A percentile compares a stretch with the other conserved stretches of the same genome.
Conservation (phyloP, 2,113 vertebrate genomes). For the Lepus timidus region DNA sequence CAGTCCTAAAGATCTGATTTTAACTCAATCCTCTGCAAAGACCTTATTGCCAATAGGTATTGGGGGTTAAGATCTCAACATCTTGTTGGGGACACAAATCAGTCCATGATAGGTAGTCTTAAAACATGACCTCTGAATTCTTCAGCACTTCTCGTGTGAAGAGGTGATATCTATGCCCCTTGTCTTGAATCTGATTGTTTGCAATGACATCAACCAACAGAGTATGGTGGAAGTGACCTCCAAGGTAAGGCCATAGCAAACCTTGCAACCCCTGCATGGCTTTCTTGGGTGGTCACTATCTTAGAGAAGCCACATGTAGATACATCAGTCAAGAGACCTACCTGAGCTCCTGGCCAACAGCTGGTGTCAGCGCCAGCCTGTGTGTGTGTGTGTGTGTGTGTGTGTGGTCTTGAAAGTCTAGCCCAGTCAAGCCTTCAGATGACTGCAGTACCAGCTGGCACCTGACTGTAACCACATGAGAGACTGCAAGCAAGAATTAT, state of each 20-base stretch:
- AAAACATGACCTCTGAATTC: neutral
- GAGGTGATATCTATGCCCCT: neutral
- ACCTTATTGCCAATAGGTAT: constrained; percentile 15
- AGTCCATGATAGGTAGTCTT: neutral
- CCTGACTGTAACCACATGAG: constrained; percentile 4
- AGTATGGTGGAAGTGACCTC: neutral
- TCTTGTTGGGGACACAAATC: neutral
- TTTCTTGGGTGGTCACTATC: neutral
- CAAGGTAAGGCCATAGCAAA: neutral
- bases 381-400: neutral
- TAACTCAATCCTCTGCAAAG: constrained; percentile 44
- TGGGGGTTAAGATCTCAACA: neutral
- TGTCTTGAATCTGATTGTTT: neutral
- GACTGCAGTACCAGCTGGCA: neutral
- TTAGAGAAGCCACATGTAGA: neutral
- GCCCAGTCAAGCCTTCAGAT: neutral
- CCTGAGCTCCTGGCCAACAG: neutral
- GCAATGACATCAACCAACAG: neutral
- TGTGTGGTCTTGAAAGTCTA: neutral
- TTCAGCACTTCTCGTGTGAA: neutral
- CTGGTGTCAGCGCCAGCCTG: neutral
- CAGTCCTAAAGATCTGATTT: neutral
- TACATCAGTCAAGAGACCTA: neutral
- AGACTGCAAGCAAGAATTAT: constrained; percentile 6
- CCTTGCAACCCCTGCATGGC: neutral